phyloP scores from a whole-genome alignment of 2,888 invertebrate genomes.

The Drosophila leonis region DNA sequence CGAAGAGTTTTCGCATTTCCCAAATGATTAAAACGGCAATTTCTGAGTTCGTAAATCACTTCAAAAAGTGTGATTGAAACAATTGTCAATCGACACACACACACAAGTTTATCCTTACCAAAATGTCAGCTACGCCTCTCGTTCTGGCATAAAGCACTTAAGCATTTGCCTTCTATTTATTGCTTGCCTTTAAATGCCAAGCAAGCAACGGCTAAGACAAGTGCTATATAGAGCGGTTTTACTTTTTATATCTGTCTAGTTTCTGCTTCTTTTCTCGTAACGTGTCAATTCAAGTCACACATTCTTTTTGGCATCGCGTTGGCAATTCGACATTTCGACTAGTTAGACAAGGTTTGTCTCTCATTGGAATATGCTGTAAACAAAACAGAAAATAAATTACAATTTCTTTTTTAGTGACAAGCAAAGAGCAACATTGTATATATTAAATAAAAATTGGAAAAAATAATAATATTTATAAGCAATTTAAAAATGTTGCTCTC shows the following conservation, averaged over 20 bases:
- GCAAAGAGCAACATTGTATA: not conserved
- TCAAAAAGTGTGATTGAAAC: slow-evolving; percentile 77
- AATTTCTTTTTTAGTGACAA: not conserved
- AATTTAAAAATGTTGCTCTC: not conserved
- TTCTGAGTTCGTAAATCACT: slow-evolving; percentile 83
- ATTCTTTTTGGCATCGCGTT: slow-evolving; percentile 42
- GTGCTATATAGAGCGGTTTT: slow-evolving; percentile 18
- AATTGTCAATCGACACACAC: slow-evolving; percentile 67
- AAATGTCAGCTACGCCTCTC: slow-evolving; percentile 12
- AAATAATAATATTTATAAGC: not conserved
- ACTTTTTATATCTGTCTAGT: slow-evolving; percentile 40
- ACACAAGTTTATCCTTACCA: slow-evolving; percentile 34
- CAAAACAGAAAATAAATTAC: not conserved
- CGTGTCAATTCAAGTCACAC: slow-evolving; percentile 59
- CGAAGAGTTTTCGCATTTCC: slow-evolving; percentile 34
- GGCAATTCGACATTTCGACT: slow-evolving; percentile 55
- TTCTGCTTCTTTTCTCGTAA: slow-evolving; percentile 8
- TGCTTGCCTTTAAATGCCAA: slow-evolving; percentile 50
- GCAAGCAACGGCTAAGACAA: slow-evolving; percentile 37
- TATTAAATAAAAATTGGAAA: not conserved
- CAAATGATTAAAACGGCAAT: slow-evolving; percentile 57
- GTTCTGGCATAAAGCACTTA: slow-evolving; percentile 24
- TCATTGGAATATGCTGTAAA: slow-evolving; percentile 34
- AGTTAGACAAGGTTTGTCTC: slow-evolving; percentile 47
- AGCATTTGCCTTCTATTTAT: slow-evolving; percentile 48